phyloP scores from a whole-genome alignment of 2,113 vertebrate genomes.

The Diglossa brunneiventris region DNA sequence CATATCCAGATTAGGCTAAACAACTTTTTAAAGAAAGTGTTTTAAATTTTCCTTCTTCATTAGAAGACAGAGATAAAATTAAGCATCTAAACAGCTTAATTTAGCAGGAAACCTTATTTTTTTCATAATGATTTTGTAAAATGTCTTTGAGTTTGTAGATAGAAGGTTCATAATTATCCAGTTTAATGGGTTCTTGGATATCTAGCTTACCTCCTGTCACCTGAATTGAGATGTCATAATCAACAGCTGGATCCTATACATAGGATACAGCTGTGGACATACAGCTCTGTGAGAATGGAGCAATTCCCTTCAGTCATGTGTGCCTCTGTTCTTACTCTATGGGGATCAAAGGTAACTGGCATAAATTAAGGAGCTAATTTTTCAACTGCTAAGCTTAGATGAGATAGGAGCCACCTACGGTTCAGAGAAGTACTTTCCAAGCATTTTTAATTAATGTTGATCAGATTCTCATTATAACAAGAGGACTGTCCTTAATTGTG shows the following conservation, averaged over 20 bases:
- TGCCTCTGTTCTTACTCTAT: background rate
- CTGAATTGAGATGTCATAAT: background rate
- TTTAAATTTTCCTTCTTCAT: background rate
- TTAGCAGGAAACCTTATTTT: background rate
- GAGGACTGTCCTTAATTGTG: background rate
- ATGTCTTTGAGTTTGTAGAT: background rate
- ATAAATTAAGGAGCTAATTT: slow-evolving; percentile 43
- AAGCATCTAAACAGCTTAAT: background rate
- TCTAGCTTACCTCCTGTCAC: background rate
- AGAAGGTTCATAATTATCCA: background rate
- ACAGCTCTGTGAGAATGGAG: background rate
- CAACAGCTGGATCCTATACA: background rate
- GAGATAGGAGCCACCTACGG: background rate
- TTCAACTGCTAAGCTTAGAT: background rate
- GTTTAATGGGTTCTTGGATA: background rate
- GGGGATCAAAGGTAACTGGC: background rate
- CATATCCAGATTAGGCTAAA: background rate
- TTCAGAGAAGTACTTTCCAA: background rate
- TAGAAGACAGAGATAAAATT: background rate
- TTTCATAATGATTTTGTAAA: background rate
- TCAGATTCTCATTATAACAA: slow-evolving; percentile 16
- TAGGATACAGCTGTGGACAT: background rate
- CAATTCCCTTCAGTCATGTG: background rate
- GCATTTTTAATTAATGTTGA: slow-evolving; percentile 32
- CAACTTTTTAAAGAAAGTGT: background rate